Percentiles rank a stretch among this genome's conserved stretches.
Evolutionary conservation across 2,888 invertebrate genomes (phyloP).

Genomic region (Brachypalpus laphriformis): DNA sequence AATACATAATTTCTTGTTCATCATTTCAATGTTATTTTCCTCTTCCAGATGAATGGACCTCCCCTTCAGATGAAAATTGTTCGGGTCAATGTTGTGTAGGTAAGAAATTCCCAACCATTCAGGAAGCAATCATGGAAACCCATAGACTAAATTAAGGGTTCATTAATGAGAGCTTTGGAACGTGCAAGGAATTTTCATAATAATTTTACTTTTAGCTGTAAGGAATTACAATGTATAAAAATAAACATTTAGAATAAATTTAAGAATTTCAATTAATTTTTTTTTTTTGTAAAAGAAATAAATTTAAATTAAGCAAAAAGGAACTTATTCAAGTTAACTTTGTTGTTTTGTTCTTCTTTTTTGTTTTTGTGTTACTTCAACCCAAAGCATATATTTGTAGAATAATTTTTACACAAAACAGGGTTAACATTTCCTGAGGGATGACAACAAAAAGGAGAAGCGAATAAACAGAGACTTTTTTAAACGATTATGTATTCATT

Average conservation of each 20-base stretch:
- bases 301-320: neutral
- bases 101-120: conserved; percentile 25
- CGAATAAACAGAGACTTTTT: no score
- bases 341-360: no score
- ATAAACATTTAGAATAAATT: neutral
- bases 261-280: neutral
- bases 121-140: conserved; percentile 41
- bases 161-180: neutral
- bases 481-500: no score
- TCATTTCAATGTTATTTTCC: no score
- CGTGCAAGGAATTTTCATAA: neutral
- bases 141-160: neutral
- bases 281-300: neutral
- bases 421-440: no score
- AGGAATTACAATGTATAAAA: neutral
- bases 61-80: conserved; percentile 44
- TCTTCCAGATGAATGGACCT: conserved; percentile 45
- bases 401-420: no score
- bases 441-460: no score
- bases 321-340: no score
- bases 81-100: conserved; percentile 50
- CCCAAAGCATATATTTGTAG: no score
- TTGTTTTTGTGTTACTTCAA: no score
- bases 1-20: no score
- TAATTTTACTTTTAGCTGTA: neutral